Evolutionary conservation across 2,888 invertebrate species (phyloP).

Genomic region (Erynnis tages): DNA sequence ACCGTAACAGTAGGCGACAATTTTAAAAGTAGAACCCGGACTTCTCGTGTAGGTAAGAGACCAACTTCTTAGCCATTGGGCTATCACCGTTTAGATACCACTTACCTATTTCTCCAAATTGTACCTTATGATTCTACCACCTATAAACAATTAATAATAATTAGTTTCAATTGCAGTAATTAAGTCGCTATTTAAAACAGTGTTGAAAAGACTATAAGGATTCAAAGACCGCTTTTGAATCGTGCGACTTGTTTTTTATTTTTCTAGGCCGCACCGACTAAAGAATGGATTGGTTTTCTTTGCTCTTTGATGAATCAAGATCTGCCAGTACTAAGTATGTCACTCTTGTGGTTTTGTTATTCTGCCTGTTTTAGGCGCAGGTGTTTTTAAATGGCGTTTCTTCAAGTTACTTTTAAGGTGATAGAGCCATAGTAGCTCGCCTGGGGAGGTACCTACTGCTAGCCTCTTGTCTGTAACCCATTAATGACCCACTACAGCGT

Average conservation of each 20-base stretch:
- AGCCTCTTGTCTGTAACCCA: too few species aligned
- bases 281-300: constrained; percentile 6
- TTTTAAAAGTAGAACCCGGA: too few species aligned
- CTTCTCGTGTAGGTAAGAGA: too few species aligned
- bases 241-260: constrained; percentile 6
- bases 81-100: too few species aligned
- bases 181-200: constrained; percentile 14
- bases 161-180: constrained; percentile 12
- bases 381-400: not conserved
- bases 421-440: too few species aligned
- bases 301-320: not conserved
- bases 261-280: constrained; percentile 6
- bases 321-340: not conserved
- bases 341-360: not conserved
- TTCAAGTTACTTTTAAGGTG: not conserved
- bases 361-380: not conserved
- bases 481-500: too few species aligned
- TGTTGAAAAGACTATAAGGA: constrained; percentile 9
- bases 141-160: too few species aligned
- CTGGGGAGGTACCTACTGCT: too few species aligned
- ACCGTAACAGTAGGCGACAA: too few species aligned
- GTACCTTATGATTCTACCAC: too few species aligned
- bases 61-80: too few species aligned
- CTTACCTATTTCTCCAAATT: too few species aligned
- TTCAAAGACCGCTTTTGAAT: constrained; percentile 5